Evolutionary conservation across 2,113 vertebrate genomes (phyloP), one percentile per base, ranked within the genome.

Genomic region (Microcebus jonahi): DNA sequence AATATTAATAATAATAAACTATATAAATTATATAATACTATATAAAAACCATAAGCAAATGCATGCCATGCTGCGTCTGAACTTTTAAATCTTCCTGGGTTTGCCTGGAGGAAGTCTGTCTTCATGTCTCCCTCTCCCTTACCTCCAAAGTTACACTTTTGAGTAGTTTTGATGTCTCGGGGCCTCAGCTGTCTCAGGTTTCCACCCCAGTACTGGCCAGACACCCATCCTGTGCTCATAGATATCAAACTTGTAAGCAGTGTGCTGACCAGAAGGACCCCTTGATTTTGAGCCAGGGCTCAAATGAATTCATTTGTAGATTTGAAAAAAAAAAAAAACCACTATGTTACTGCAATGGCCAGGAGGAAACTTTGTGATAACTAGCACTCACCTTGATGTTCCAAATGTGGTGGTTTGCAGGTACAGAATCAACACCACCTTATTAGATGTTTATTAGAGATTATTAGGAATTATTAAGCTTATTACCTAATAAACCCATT

Each of bases 251-350:
- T 29, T 77, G 25, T 4, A 17, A 76, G 48, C 12, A 14, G 14
- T 10, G 1, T 63, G 42, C 34, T 39, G 71, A 55, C 39, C 48
- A 57, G 31, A 57, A 80, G 82, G 42, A 88, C 57, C 34, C 27
- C 59, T 59, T 63, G 50, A 81, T 50, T 48, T n/a, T 20, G 57
- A 93, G 59, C 79, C 55, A 86, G 18, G 77, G 59, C 48, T 59
- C 65, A 93, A 59, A 76, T 14, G 36, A 63, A 88, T 79, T 93
- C 91, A 45, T 48, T 42, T 57, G 42, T 31, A 59, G 81, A 65
- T 55, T 90, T 75, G 31, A 89, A 70, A 76, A 77, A 90, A 77
- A 90, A 83, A 42, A 91, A 68, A 76, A 71, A 80, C 36, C 29
- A 59, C 48, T 15, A 17, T 86, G 68, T 94, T 81, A 83, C 83